Evolutionary conservation across 2,113 vertebrate species (phyloP).

Genomic region (Ibidorhyncha struthersii): DNA sequence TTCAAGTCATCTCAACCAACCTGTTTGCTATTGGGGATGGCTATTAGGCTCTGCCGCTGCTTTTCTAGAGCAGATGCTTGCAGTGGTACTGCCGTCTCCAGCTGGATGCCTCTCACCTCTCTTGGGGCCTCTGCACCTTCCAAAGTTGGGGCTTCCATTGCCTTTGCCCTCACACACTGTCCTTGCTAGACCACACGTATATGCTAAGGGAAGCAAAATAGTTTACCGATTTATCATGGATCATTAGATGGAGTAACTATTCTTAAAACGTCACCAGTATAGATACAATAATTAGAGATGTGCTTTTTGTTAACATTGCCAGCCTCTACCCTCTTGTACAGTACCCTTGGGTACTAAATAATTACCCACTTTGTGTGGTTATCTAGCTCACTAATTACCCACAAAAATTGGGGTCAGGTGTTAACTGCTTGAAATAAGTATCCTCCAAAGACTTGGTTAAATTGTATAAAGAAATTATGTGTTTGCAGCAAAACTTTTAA

Average conservation of each 20-base stretch:
- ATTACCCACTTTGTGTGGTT: constrained; percentile 85
- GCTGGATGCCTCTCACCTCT: background rate
- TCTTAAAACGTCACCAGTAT: constrained; percentile 74
- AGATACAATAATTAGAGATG: constrained; percentile 81
- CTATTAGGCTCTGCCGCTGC: background rate
- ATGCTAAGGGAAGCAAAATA: constrained; percentile 42
- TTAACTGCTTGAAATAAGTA: constrained; percentile 85
- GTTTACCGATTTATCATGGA: constrained; percentile 70
- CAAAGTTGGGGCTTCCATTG: background rate
- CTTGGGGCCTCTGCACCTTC: background rate
- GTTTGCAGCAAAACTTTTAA: constrained; percentile 74
- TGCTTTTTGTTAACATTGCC: constrained; percentile 80
- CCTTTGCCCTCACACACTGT: background rate
- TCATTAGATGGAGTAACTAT: constrained; percentile 71
- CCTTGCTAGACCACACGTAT: background rate
- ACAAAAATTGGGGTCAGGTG: constrained; percentile 87
- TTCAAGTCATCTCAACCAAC: background rate
- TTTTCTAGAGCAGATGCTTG: background rate
- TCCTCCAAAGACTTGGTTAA: constrained; percentile 76
- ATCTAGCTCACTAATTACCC: constrained; percentile 86
- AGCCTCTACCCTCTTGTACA: constrained; percentile 78
- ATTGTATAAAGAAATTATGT: constrained; percentile 73
- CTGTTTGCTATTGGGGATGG: background rate
- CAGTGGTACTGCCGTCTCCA: background rate
- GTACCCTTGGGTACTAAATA: constrained; percentile 84